Evolutionary conservation across 2,888 invertebrate species (phyloP), one percentile per base, ranked within the genome.

Genomic region (Bibio marci): DNA sequence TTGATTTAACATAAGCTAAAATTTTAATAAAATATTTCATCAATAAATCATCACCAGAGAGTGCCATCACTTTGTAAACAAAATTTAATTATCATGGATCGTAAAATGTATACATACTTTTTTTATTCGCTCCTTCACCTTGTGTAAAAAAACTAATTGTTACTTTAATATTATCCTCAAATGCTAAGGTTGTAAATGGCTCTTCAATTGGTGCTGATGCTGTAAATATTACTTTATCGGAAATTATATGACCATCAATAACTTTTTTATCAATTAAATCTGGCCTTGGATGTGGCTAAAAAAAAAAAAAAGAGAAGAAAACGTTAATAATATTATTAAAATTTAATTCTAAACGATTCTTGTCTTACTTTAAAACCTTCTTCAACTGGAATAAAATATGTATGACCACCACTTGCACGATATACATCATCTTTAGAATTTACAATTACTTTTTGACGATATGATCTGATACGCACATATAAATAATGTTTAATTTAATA

Each of bases 351-450:
- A n/a, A n/a, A n/a, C n/a, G n/a, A 19, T 31, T 38, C 25, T 41
- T 25, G 32, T 45, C 52, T 64, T 65, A 87, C 87, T 73, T 80
- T 80, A 52, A 87, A 85, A 42, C 86, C 87, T 57, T 85, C 82
- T 59, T 90, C 88, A 32, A 90, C 77, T 7, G 91, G 90, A 50
- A 91, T 79, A 55, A 91, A 85, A 63, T 86, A 91, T 13, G 91
- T 91, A 58, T 80, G 80, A 43, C 76, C 71, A 36, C 86, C 87
- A 47, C 79, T 78, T 26, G 74, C 73, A 50, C 73, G 76, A 59
- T 81, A 86, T 33, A 85, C 71, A 41, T 75, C 72, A 53, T 76
- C 73, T 61, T 82, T 83, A 48, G 75, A 70, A 49, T 74, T 72
- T 47, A 76, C 66, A 50, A 71, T 67, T 43, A 86, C 78, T 56